Conservation (phyloP, 1,140 invertebrate species). For the Drosophila tristis region DNA sequence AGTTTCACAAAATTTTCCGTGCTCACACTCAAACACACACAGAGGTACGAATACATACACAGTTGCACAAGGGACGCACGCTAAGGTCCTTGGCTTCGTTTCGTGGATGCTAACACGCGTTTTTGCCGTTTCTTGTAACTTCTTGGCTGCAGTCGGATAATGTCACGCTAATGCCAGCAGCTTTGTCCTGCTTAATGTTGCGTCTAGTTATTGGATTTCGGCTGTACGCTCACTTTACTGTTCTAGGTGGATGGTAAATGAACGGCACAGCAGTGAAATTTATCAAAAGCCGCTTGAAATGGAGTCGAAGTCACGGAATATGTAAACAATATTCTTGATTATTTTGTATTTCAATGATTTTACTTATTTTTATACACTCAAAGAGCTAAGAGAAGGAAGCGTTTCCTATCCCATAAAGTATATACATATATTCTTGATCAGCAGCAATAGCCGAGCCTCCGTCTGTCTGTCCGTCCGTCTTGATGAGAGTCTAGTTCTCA, state of each 20-base stretch:
- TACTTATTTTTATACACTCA: too few species aligned
- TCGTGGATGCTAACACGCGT: constrained; percentile 67
- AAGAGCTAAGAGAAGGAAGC: too few species aligned
- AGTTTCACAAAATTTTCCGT: constrained; percentile 70
- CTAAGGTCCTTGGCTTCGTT: constrained; percentile 56
- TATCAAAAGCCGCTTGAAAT: constrained; percentile 12
- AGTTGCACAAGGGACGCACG: constrained; percentile 34
- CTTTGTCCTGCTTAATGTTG: constrained; percentile 76
- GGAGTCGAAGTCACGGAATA: too few species aligned
- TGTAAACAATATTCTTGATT: too few species aligned
- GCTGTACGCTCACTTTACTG: constrained; percentile 20
- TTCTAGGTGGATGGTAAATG: constrained; percentile 16
- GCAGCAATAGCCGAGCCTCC: too few species aligned
- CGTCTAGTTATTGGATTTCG: constrained; percentile 56
- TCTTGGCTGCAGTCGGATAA: constrained; percentile 68
- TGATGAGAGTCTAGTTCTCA: too few species aligned
- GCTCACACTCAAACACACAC: constrained; percentile 31
- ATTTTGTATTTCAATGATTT: too few species aligned
- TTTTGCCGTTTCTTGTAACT: constrained; percentile 63
- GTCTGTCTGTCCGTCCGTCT: too few species aligned
- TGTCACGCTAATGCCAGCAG: constrained; percentile 75
- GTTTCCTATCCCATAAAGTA: too few species aligned
- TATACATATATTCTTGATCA: too few species aligned
- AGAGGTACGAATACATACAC: constrained; percentile 12
- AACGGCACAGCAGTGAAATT: background rate